Conservation (phyloP, 2,888 invertebrate genomes). For the Synergus japonicus region DNA sequence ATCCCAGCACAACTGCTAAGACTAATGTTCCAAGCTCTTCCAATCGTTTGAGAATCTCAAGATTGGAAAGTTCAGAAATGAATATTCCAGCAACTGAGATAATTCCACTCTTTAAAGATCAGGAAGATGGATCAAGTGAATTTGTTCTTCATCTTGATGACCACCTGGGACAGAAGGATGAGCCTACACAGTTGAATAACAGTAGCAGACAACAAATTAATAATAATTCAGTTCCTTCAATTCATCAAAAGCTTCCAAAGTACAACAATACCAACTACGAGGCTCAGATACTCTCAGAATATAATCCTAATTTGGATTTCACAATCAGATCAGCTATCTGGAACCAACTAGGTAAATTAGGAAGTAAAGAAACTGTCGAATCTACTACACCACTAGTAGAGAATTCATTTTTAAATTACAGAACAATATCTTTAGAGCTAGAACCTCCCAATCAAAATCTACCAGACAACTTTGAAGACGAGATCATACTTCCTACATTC, state of each 20-base stretch:
- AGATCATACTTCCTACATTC: background rate
- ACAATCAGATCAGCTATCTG: constrained; percentile 17
- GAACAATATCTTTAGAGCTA: constrained; percentile 4
- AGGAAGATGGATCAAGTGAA: constrained; percentile 40
- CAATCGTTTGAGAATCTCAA: background rate
- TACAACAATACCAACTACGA: background rate
- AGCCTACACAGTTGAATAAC: background rate
- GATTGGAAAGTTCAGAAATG: background rate
- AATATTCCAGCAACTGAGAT: constrained; percentile 52
- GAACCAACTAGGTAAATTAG: background rate
- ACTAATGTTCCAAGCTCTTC: background rate
- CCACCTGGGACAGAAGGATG: background rate
- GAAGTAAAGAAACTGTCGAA: background rate
- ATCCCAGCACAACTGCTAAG: background rate
- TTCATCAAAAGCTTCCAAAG: background rate
- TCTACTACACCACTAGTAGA: background rate
- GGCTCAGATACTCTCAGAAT: background rate
- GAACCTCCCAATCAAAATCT: constrained; percentile 1
- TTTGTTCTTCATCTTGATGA: constrained; percentile 29
- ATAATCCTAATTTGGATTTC: background rate
- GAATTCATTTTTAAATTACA: constrained; percentile 1
- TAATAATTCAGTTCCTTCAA: background rate
- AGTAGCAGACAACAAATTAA: background rate
- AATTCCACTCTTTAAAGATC: constrained; percentile 47
- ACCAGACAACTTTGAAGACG: background rate